phyloP scores from a whole-genome alignment of 2,113 vertebrate genomes.

The Alethe castanea region DNA sequence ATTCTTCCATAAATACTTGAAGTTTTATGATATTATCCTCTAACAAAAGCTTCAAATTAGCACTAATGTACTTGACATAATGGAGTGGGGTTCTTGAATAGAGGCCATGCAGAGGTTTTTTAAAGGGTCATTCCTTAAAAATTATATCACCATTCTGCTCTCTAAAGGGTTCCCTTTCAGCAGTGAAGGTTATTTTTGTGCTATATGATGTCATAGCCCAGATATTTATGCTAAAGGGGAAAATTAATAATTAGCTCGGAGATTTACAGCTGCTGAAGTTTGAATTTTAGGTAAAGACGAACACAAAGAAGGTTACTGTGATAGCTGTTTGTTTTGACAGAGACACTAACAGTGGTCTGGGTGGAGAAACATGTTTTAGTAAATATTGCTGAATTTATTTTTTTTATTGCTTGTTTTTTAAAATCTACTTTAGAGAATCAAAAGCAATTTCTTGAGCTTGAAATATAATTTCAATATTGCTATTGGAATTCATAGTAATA shows the following conservation, averaged over 20 bases:
- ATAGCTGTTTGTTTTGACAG: background rate
- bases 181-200: background rate
- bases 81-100: background rate
- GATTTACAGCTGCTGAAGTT: background rate
- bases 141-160: background rate
- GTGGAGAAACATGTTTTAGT: background rate
- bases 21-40: background rate
- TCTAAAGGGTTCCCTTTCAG: background rate
- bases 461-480: background rate
- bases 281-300: background rate
- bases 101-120: background rate
- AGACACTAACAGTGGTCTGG: background rate
- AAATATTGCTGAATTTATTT: background rate
- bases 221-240: background rate
- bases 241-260: background rate
- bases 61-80: background rate
- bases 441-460: background rate
- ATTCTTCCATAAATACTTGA: background rate
- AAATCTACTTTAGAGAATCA: background rate
- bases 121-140: background rate
- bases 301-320: background rate
- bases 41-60: slow-evolving; percentile 17
- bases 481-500: background rate
- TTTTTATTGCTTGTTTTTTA: background rate
- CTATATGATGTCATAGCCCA: background rate